phyloP scores from a whole-genome alignment of 2,797 vertebrate species.

The Chrysocyon brachyurus region DNA sequence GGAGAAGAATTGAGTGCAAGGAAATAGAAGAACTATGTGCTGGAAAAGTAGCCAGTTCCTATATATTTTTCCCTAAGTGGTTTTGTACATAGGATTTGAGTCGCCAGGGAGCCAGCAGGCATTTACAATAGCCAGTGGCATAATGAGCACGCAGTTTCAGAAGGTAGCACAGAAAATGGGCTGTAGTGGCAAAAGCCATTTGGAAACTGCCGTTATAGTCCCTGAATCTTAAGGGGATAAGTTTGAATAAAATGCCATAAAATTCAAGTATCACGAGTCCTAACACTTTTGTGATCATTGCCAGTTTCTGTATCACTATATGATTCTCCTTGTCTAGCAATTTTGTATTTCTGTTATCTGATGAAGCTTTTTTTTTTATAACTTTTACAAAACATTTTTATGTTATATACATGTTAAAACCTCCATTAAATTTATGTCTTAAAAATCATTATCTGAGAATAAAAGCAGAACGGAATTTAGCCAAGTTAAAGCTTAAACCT shows the following conservation, averaged over 20 bases:
- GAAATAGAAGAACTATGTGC: neutral
- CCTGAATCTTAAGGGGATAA: neutral
- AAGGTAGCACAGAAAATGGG: neutral
- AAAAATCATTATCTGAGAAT: neutral
- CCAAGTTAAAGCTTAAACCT: neutral
- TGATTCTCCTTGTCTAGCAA: neutral
- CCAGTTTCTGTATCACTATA: neutral
- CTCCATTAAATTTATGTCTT: neutral
- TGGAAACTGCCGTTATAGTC: neutral
- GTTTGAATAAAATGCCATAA: neutral
- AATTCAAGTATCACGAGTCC: neutral
- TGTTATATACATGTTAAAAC: neutral
- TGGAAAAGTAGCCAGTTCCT: neutral
- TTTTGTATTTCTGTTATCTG: neutral
- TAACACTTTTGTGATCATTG: neutral
- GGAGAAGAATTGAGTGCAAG: neutral
- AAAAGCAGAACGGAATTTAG: neutral
- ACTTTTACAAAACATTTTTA: neutral
- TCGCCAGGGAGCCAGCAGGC: neutral
- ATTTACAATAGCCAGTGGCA: neutral
- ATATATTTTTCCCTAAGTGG: neutral
- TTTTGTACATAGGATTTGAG: neutral
- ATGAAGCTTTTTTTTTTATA: neutral
- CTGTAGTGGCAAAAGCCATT: neutral
- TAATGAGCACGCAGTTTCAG: neutral